Conservation (phyloP, 2,888 invertebrate species). For the Cotesia congregata region DNA sequence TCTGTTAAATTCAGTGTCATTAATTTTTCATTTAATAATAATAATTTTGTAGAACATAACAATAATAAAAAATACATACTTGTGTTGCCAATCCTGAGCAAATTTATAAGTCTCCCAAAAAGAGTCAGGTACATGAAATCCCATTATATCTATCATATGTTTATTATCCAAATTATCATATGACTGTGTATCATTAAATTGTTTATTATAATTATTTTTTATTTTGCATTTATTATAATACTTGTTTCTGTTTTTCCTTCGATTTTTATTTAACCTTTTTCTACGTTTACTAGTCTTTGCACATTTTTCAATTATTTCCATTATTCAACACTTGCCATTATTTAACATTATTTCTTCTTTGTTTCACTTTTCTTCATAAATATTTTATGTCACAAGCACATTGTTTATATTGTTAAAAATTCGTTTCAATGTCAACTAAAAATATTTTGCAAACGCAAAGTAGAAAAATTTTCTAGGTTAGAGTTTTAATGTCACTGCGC, state of each 20-base stretch:
- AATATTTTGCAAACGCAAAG: too few species aligned
- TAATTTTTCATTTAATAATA: not conserved
- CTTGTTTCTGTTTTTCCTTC: slow-evolving; percentile 47
- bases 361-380: too few species aligned
- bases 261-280: slow-evolving; percentile 54
- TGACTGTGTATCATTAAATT: slow-evolving; percentile 41
- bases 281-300: slow-evolving; percentile 51
- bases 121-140: slow-evolving; percentile 59
- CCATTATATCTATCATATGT: slow-evolving; percentile 42
- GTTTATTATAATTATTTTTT: slow-evolving; percentile 32
- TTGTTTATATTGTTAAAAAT: too few species aligned
- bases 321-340: slow-evolving; percentile 37
- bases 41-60: not conserved
- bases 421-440: too few species aligned
- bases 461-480: too few species aligned
- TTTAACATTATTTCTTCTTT: not conserved
- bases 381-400: too few species aligned
- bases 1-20: too few species aligned
- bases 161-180: slow-evolving; percentile 38
- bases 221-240: not conserved
- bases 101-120: slow-evolving; percentile 67
- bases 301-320: slow-evolving; percentile 59
- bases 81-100: slow-evolving; percentile 65
- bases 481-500: too few species aligned
- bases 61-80: slow-evolving; percentile 47